Evolutionary conservation across 2,113 vertebrate genomes (phyloP), one percentile per base, ranked within the genome.

Genomic region (Redunca redunca): DNA sequence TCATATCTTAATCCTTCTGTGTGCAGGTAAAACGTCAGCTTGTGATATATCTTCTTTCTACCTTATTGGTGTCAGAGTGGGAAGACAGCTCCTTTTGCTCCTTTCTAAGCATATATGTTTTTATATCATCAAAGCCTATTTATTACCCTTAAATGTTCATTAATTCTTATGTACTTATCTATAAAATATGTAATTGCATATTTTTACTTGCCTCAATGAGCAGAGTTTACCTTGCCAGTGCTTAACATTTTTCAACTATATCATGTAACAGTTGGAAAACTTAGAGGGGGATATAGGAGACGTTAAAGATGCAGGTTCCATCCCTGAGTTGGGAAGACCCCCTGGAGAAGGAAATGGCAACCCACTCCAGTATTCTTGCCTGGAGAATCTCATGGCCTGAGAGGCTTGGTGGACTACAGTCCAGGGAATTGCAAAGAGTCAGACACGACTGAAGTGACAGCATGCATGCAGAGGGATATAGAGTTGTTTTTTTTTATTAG

Each of bases 81-180:
- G n/a, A 92, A 90, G 40, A 78, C 43, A 82, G 7, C 6, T 33
- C 33, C 60, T 90, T 77, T 77, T 83, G 16, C 23, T 84, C 48
- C 60, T 90, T 81, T 60, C 2, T 53, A 58, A 82, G 40, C n/a
- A 36, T 43, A 33, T 26, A 16, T 74, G n/a, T 88, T 90, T 91
- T 88, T 86, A 26, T 14, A 57, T 89, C n/a, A 53, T 92, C 33
- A 77, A 82, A 82, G 21, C 5, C 28, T 30, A 6, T 62, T 92
- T 58, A 60, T 78, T 84, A 53, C 36, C 23, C 33, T 60, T 88
- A 53, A 81, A 17, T 15, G 16, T 33, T 74, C 15, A 78, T 83
- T 96, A 58, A 26, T 84, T 87, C 33, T 15, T 88, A 83, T 40
- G 43, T 81, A 55, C n/a, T 77, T 88, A 95, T 92, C 46, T 71